Percentiles rank a stretch among this genome's conserved stretches.
phyloP scores from a whole-genome alignment of 2,113 vertebrate species.

The Prinia subflava region DNA sequence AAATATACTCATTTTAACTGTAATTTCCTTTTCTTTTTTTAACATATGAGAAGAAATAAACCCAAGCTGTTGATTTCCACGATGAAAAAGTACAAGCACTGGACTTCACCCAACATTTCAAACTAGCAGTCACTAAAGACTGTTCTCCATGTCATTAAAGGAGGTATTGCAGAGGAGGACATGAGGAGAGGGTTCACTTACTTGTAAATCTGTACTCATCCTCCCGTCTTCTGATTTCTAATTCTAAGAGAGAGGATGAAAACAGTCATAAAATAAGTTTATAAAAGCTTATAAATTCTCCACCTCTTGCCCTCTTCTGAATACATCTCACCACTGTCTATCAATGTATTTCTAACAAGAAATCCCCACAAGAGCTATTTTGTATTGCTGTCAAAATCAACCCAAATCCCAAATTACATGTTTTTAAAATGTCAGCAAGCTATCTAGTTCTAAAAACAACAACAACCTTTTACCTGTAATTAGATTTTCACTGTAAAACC shows the following conservation, averaged over 20 bases:
- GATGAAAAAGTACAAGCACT: background rate
- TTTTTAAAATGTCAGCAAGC: background rate
- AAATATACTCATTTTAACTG: background rate
- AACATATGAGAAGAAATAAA: background rate
- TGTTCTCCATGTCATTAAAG: background rate
- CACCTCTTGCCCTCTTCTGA: conserved; percentile 66
- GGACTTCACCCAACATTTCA: background rate
- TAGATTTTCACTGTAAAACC: background rate
- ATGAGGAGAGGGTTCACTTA: conserved; percentile 83
- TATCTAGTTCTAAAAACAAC: background rate
- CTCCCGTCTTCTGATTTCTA: conserved; percentile 99
- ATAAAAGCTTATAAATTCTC: conserved; percentile 38
- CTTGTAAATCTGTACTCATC: conserved; percentile 99
- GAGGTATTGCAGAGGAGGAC: conserved; percentile 61
- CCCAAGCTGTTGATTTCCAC: background rate
- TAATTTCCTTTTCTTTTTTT: background rate
- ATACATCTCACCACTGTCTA: background rate
- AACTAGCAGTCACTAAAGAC: background rate
- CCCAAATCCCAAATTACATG: background rate
- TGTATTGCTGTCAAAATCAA: background rate
- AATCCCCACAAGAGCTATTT: background rate
- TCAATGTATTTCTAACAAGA: background rate
- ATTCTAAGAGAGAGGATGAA: conserved; percentile 91
- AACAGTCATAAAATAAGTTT: conserved; percentile 76
- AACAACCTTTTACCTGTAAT: background rate